Evolutionary conservation across 1,140 invertebrate genomes (phyloP), one percentile per base, ranked within the genome.

Genomic region (Sminthurides bifidus): DNA sequence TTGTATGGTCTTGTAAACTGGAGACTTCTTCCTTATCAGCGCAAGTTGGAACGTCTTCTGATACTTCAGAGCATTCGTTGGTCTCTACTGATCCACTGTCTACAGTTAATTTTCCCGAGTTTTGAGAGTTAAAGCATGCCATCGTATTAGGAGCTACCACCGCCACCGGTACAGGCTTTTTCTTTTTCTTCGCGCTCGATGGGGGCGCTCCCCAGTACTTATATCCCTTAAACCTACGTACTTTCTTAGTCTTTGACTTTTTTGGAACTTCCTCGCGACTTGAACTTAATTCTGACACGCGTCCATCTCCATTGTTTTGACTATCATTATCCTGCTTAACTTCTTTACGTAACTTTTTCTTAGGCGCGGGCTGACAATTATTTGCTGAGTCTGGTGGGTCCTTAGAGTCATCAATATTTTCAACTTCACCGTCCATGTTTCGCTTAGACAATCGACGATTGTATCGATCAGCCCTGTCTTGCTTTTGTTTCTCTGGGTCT

Each of bases 401-500:
- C 33, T 10, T 35, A 35, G 24, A 45, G 10, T 26, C 19, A 12
- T 31, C 54, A 21, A 40, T 26, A 14, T 53, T 50, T 38, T 63
- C 64, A 43, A 52, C 55, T 6, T 53, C 58, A 21, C 55, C 56
- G 8, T 52, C 46, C 6, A 43, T 17, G n/a, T n/a, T 43, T 46
- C 57, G 17, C 38, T 66, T 63, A 14, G 58, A 58, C 43, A 45
- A 58, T 48, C 43, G 53, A 31, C 63, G 61, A 59, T 30, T 61
- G 31, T 59, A 61, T 24, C 63, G 24, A 49, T 44, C 61, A 10
- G 49, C 61, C 37, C 61, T 19, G 17, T 60, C 61, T 41, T 54
- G 43, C 24, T 56, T 52, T 29, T 65, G 64, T 31, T 64, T 65
- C 44, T 67, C 64, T 3, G 66, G 66, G 44, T 68, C 61, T n/a